Evolutionary conservation across 2,888 invertebrate genomes (phyloP), one percentile per base, ranked within the genome.

Genomic region (Allacma fusca): DNA sequence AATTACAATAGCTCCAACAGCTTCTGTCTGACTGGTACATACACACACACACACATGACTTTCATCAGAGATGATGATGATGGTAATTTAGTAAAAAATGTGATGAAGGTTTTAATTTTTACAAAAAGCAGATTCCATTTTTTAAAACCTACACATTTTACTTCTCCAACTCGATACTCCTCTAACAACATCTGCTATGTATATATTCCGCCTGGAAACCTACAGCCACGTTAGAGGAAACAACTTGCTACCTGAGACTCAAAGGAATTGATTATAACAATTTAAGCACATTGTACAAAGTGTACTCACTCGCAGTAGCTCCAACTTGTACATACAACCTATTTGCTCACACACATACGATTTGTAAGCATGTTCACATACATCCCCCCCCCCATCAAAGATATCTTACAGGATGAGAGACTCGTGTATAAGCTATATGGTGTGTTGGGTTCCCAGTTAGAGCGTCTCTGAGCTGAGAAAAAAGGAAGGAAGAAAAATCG

Each of bases 81-180:
- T 68, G 34, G 24, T 43, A 40, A 67, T 68, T 68, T 23, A 13
- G 34, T n/a, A 68, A 34, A 44, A 34, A 21, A 50, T 70, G 70
- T 70, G 70, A 70, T 70, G 70, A 70, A 70, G 70, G 70, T 40
- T 70, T 70, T 70, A 70, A 70, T 70, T 70, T 70, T 70, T 50
- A 40, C 16, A 50, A 50, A 50, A 50, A 50, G 50, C 50, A 50
- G 50, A 50, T 50, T 50, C 50, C 50, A 50, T 50, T 50, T 50
- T 50, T 50, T 50, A 19, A 50, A 50, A 50, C 50, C 50, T 50
- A 50, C 50, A 50, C 4, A 50, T 16, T 12, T 9, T 16, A n/a
- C 50, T 50, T n/a, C 9, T 50, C 16, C 50, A 19, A 4, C 50
- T 50, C 2, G 50, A 16, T 2, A 50, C 4, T 50, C 2, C 2